Evolutionary conservation across 2,113 vertebrate species (phyloP), one percentile per base, ranked within the genome.

Genomic region (Oreochromis tanganicae): DNA sequence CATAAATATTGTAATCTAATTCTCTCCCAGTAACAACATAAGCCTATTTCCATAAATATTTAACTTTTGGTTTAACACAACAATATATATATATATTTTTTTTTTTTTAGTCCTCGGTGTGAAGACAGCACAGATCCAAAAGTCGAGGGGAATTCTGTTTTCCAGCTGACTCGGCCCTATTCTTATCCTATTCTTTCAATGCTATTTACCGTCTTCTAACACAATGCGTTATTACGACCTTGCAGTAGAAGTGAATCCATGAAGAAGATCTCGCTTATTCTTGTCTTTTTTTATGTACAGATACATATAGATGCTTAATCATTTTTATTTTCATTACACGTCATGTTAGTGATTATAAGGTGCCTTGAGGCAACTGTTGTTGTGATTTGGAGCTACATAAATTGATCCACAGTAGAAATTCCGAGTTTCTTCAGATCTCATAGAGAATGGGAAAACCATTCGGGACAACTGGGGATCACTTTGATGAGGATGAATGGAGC

Each of bases 401-500:
- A 68, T 21, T 38, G 61, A 59, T 87, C 83, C 89, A 27, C 6
- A 6, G 43, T 10, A 6, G 21, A 55, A 54, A 24, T 59, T 79
- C 46, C 17, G 14, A 1, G 43, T 63, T 85, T 80, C 63, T 41
- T 88, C 34, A 87, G 85, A 90, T 89, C 46, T 34, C 32, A 81
- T 12, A 52, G 9, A 88, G 78, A 59, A 6, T 6, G 38, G 11
- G n/a, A 6, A 55, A 75, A 78, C 21, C 50, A 75, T 81, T 83
- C 11, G 85, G 66, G 80, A 90, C 78, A 83, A 83, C 82, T 92
- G 48, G 63, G 89, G 75, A 91, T 93, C 38, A 88, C 91, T 91
- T 93, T 88, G 86, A 89, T 84, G 88, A 71, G 85, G 54, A 90
- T 93, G 90, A 94, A 93, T 88, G 73, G 88, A 85, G 84, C 61